Percentiles rank a stretch among this genome's conserved stretches.
These are phyloP conservation scores for Prunella strophiata DNA, from an alignment of 2,797 vertebrate genomes.

Conservation along the genomic window DNA sequence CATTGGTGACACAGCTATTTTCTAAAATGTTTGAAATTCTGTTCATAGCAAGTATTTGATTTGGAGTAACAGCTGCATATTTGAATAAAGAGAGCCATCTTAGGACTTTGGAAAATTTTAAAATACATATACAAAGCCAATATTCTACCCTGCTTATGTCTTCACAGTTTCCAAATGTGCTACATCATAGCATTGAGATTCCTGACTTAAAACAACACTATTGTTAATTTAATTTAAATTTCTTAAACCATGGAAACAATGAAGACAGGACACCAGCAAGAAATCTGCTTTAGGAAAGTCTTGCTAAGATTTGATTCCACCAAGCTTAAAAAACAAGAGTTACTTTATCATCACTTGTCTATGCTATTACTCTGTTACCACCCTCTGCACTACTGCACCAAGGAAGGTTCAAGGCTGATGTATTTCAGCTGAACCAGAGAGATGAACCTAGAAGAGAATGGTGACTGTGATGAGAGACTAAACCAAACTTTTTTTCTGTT, in stretches of 20 bases:
- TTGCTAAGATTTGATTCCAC: neutral
- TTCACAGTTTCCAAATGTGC: neutral
- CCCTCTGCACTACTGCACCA: neutral
- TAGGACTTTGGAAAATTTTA: neutral
- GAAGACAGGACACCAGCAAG: neutral
- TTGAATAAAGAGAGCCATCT: neutral
- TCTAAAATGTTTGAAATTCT: neutral
- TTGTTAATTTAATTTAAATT: neutral
- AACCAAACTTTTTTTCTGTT: neutral
- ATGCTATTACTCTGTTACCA: neutral
- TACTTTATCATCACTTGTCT: neutral
- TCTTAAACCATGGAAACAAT: neutral
- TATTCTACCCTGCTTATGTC: neutral
- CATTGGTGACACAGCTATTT: neutral
- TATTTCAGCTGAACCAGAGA: neutral
- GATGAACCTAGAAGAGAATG: neutral
- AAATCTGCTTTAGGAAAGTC: neutral
- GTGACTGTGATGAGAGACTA: neutral
- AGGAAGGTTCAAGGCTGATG: neutral
- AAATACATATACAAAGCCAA: neutral
- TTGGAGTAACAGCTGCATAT: neutral
- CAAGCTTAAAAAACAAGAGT: neutral
- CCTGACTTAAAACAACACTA: neutral
- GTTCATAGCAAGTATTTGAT: neutral
- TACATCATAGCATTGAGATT: fast-evolving